phyloP scores from a whole-genome alignment of 1,140 invertebrate species.

The Pantala flavescens region DNA sequence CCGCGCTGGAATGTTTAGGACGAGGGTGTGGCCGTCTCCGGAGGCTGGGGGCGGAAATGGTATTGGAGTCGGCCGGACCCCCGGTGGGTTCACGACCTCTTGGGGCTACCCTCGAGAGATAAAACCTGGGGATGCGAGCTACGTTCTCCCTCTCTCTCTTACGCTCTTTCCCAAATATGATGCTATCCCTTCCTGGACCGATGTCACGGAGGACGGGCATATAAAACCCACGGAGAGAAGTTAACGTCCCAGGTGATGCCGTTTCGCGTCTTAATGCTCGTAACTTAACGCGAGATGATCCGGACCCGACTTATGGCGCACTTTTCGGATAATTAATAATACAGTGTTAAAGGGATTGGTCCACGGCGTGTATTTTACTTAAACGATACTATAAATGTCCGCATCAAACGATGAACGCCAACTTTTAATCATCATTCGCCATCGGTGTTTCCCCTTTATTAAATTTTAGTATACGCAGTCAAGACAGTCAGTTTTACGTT shows the following conservation, averaged over 20 bases:
- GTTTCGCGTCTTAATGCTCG: too few species aligned
- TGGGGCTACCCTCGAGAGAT: neutral
- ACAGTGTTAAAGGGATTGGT: too few species aligned
- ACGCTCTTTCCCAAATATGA: conserved; percentile 1
- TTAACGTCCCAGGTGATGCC: neutral
- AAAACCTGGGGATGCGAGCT: neutral
- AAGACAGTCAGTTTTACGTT: too few species aligned
- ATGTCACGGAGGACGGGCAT: neutral
- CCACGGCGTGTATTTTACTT: too few species aligned
- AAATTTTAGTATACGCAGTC: too few species aligned
- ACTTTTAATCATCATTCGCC: too few species aligned
- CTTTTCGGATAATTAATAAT: too few species aligned
- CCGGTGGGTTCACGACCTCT: neutral
- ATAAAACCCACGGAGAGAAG: neutral
- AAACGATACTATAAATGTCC: too few species aligned
- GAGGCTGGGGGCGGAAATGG: neutral
- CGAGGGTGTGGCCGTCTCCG: neutral
- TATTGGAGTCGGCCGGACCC: neutral
- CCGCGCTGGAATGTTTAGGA: neutral
- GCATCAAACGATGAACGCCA: too few species aligned
- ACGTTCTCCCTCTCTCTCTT: neutral
- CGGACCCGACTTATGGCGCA: too few species aligned
- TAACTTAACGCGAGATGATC: too few species aligned
- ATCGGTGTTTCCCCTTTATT: too few species aligned
- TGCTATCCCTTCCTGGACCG: neutral